phyloP scores from a whole-genome alignment of 1,140 invertebrate species.

The Uloborus diversus region DNA sequence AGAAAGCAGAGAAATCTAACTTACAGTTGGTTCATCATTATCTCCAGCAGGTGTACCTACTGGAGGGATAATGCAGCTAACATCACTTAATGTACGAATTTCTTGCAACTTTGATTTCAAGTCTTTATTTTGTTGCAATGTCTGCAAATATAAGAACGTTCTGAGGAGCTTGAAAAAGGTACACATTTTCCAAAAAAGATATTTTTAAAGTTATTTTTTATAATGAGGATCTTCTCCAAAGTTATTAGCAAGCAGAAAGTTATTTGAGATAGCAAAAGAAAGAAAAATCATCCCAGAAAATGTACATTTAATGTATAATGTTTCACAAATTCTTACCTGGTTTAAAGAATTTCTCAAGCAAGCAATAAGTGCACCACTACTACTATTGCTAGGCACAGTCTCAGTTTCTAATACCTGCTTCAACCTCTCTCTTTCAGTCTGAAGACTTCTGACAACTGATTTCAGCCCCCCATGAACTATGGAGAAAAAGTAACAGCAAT shows the following conservation, averaged over 20 bases:
- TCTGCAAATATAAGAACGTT: slow-evolving; percentile 62
- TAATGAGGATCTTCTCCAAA: too few relatives aligned
- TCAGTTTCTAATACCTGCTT: slow-evolving; percentile 70
- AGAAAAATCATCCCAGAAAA: too few relatives aligned
- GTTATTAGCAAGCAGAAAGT: too few relatives aligned
- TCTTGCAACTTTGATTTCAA: slow-evolving; percentile 72
- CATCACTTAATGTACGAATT: slow-evolving; percentile 71
- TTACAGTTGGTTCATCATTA: slow-evolving; percentile 54
- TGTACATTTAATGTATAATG: too few relatives aligned
- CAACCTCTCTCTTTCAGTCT: slow-evolving; percentile 73
- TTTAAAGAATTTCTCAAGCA: slow-evolving; percentile 71
- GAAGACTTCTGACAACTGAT: slow-evolving; percentile 68
- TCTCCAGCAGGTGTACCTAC: slow-evolving; percentile 60
- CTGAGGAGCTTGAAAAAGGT: too few relatives aligned
- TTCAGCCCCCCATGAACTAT: slow-evolving; percentile 71
- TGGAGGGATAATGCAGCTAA: slow-evolving; percentile 60
- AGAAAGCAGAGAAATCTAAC: too few relatives aligned
- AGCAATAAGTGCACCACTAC: slow-evolving; percentile 65
- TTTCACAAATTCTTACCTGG: slow-evolving; percentile 66
- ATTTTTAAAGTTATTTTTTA: too few relatives aligned
- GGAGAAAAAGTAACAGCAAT: too few relatives aligned
- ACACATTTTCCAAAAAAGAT: too few relatives aligned
- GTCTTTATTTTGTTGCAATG: slow-evolving; percentile 78
- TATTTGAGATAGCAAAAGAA: too few relatives aligned
- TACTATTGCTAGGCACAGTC: slow-evolving; percentile 60